Evolutionary conservation across 2,797 vertebrate species (phyloP).

Genomic region (Graptemys geographica): DNA sequence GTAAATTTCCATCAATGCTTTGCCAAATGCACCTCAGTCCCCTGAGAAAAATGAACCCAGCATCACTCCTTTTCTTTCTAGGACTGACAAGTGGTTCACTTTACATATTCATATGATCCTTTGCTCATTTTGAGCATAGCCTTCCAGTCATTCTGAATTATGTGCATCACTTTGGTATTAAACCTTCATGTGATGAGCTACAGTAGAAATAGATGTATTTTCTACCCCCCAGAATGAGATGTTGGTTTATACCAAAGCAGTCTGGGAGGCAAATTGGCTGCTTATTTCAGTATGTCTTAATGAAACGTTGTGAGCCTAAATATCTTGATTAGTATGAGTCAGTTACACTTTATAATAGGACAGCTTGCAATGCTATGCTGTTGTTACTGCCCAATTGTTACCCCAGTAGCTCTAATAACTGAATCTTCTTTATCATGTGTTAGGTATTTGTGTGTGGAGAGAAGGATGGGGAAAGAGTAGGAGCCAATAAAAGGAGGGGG

Average conservation of each 20-base stretch:
- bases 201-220: constrained; percentile 30
- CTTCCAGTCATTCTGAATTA: constrained; percentile 40
- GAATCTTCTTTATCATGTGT: not conserved
- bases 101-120: constrained; percentile 44
- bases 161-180: constrained; percentile 27
- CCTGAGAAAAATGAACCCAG: not conserved
- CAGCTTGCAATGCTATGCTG: not conserved
- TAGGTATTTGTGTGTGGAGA: not conserved
- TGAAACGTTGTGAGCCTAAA: constrained; percentile 27
- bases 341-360: not conserved
- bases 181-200: constrained; percentile 24
- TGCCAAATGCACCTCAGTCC: constrained; percentile 23
- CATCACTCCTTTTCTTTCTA: constrained; percentile 31
- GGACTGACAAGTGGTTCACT: constrained; percentile 31
- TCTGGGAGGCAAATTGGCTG: constrained; percentile 16
- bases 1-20: constrained; percentile 32
- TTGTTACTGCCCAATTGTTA: not conserved
- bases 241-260: constrained; percentile 31
- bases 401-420: not conserved
- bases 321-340: not conserved
- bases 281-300: constrained; percentile 36
- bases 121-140: constrained; percentile 30
- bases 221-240: constrained; percentile 25
- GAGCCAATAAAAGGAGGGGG: not conserved
- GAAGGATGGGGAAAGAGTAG: not conserved